These are phyloP conservation scores for Panonychus citri DNA, from an alignment of 1,140 invertebrate genomes.

Conservation along the genomic window DNA sequence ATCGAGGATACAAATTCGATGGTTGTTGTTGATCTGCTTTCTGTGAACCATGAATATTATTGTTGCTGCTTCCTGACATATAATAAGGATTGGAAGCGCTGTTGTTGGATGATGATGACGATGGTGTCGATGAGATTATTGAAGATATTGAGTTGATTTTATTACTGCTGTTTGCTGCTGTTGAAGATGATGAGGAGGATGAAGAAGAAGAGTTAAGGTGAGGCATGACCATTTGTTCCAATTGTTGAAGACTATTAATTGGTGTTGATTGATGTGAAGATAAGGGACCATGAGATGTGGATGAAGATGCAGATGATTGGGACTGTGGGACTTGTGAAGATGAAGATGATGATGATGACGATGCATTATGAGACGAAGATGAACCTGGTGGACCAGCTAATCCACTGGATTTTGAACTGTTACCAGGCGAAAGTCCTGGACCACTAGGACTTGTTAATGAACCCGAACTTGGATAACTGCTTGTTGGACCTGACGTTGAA, in stretches of 20 bases:
- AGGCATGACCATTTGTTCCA: constrained; percentile 81
- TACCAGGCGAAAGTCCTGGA: constrained; percentile 13
- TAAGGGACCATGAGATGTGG: neutral
- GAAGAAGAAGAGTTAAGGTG: constrained; percentile 12
- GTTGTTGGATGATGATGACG: neutral
- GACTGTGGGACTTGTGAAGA: neutral
- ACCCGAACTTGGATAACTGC: constrained; percentile 15
- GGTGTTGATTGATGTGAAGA: neutral
- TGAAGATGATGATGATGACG: neutral
- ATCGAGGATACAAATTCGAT: neutral
- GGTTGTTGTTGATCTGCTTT: constrained; percentile 4
- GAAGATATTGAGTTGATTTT: constrained; percentile 4
- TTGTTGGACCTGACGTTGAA: constrained; percentile 27
- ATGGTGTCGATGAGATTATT: neutral
- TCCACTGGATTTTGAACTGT: neutral
- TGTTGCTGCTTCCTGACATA: constrained; percentile 1
- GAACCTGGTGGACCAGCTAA: too few relatives aligned
- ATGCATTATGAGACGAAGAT: neutral
- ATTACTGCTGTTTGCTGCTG: too few relatives aligned
- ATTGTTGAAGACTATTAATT: constrained; percentile 53
- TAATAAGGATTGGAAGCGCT: constrained; percentile 12
- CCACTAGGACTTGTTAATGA: constrained; percentile 15
- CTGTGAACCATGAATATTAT: constrained; percentile 8
- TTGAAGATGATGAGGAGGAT: neutral
- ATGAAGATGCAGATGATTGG: neutral